phyloP scores from a whole-genome alignment of 1,140 invertebrate species.

The Ceratosolen solmsi region DNA sequence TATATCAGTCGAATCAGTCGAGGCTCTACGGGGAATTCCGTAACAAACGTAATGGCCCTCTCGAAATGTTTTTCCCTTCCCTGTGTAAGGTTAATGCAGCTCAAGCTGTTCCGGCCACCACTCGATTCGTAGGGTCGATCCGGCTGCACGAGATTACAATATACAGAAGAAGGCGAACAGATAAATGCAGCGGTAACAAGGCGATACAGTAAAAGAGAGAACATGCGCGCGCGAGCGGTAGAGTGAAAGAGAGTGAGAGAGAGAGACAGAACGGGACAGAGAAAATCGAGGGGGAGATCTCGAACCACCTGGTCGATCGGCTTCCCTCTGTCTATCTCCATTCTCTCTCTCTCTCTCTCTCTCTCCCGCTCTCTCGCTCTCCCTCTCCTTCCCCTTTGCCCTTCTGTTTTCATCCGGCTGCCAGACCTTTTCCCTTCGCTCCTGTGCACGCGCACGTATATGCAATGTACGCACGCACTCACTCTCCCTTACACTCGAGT shows the following conservation, averaged over 20 bases:
- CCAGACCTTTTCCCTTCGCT: constrained; percentile 28
- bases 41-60: neutral
- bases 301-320: constrained; percentile 61
- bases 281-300: constrained; percentile 53
- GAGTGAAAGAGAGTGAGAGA: neutral
- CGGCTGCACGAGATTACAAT: constrained; percentile 14
- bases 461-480: neutral
- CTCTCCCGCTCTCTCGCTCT: neutral
- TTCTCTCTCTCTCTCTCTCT: neutral
- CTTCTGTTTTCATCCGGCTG: constrained; percentile 37
- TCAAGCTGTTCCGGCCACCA: too few species aligned
- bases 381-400: neutral
- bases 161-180: constrained; percentile 10
- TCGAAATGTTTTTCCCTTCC: neutral
- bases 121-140: neutral
- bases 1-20: neutral
- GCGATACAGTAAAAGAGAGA: constrained; percentile 23
- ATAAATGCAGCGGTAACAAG: constrained; percentile 15
- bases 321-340: constrained; percentile 7
- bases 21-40: too few species aligned
- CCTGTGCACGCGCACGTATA: neutral
- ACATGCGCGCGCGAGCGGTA: neutral
- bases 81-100: neutral
- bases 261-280: neutral
- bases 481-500: constrained; percentile 29